These are phyloP conservation scores for Enteromius mattozi DNA, from an alignment of 2,797 vertebrate genomes.

Conservation along the genomic window DNA sequence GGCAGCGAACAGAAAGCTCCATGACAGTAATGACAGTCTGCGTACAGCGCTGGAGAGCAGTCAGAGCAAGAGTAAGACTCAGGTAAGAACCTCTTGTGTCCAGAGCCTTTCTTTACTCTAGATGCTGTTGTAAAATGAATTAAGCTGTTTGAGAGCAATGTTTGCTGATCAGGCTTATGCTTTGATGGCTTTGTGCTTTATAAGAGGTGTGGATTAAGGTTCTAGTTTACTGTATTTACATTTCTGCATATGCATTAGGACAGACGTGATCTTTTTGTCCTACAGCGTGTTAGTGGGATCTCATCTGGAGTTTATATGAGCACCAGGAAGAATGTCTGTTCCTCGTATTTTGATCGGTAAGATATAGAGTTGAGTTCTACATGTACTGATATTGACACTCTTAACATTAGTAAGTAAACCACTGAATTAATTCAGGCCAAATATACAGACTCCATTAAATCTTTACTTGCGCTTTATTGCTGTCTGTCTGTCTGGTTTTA, in stretches of 20 bases:
- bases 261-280: conserved; percentile 58
- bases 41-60: conserved; percentile 86
- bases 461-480: background rate
- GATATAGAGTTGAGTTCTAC: conserved; percentile 17
- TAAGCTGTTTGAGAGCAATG: background rate
- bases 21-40: conserved; percentile 93
- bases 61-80: conserved; percentile 78
- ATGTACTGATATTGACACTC: background rate
- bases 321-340: conserved; percentile 83
- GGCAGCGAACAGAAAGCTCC: conserved; percentile 92
- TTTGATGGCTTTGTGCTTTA: conserved; percentile 13
- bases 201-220: conserved; percentile 26
- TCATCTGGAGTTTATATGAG: conserved; percentile 80
- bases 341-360: conserved; percentile 86
- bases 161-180: background rate
- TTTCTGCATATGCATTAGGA: background rate
- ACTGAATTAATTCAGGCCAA: background rate
- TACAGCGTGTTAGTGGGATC: conserved; percentile 78
- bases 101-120: background rate
- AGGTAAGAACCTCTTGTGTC: conserved; percentile 47
- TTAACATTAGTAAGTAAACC: background rate
- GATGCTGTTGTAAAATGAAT: conserved; percentile 27
- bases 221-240: background rate
- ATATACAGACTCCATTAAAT: background rate
- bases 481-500: background rate